Base-by-base conservation (phyloP, 35 echinoderm and acorn worm species). In the Apostichopus parvimensis region DNA sequence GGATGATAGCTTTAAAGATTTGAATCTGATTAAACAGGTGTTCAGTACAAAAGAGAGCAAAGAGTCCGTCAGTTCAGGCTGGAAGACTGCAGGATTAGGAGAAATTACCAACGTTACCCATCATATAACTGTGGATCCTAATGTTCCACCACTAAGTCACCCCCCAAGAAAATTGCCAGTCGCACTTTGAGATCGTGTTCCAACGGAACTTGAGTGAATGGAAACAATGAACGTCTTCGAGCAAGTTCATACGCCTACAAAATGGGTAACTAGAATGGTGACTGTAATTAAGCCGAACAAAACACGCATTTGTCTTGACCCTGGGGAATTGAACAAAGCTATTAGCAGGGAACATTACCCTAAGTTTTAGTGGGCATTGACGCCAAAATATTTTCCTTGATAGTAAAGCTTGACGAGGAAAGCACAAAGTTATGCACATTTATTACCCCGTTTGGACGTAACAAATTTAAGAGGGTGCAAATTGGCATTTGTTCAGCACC, bases 401-500 rank as follows among this genome's bases (percentile, higher is more conserved):
- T 88, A 17, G 58, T 88, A 4, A 79, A 84, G 11, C 76, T 93
- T 7, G 92, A 93, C 18, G 82, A 77, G 11, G 25, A 77, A 59
- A 93, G 83, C 5, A 2, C 70, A 24, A 61, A 78, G 5, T 66
- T 83, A 25, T 80, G 55, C 17, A 81, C 57, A 45, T 93, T 93
- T 60, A 93, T 62, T 21, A 89, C 92, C 34, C 92, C 75, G 8
- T 93, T 89, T 80, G 92, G 85, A 28, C 12, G 83, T 1, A 80
- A 57, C 21, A 45, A 79, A 9, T 89, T 78, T 45, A 25, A 54
- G 7, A 26, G 86, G 57, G n/a, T 89, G 17, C 79, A 54, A 17
- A 57, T 82, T n/a, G 52, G 79, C 18, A 82, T 82, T 82, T 53
- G 52, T 82, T 82, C 79, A 12, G 79, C 79, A 56, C 55, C 79